Conservation (phyloP, 2,113 vertebrate genomes). For the Corapipo altera region DNA sequence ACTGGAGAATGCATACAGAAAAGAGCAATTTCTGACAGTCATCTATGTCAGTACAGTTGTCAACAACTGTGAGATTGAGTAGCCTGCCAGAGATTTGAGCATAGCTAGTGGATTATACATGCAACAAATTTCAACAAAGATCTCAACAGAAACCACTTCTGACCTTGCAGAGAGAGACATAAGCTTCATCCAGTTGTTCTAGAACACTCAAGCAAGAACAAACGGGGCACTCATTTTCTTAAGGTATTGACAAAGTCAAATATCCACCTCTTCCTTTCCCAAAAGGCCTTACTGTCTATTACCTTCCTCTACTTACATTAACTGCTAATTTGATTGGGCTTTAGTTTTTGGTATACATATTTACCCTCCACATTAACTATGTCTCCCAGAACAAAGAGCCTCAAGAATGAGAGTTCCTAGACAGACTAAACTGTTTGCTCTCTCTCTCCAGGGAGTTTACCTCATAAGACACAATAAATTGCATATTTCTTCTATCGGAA, state of each 20-base stretch:
- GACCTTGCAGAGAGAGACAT: not conserved
- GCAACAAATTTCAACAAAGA: not conserved
- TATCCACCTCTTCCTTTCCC: not conserved
- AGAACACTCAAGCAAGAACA: not conserved
- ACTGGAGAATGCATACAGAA: not conserved
- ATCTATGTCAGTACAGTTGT: not conserved
- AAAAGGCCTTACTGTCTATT: not conserved
- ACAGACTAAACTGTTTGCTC: not conserved
- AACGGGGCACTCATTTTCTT: not conserved
- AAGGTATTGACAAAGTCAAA: not conserved
- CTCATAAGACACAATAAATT: not conserved
- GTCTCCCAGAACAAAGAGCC: not conserved
- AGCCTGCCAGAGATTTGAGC: not conserved
- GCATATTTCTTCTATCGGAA: not conserved
- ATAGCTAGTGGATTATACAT: not conserved
- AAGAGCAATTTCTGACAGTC: not conserved
- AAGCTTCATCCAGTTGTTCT: not conserved
- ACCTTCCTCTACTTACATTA: not conserved
- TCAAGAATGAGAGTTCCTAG: not conserved
- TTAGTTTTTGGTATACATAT: not conserved
- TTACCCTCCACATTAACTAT: not conserved
- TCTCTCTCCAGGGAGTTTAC: not conserved
- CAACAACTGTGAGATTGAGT: not conserved
- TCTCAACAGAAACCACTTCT: not conserved
- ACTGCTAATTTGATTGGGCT: not conserved